These are phyloP conservation scores for Entomobrya multifasciata DNA, from an alignment of 2,888 invertebrate genomes.

Conservation along the genomic window DNA sequence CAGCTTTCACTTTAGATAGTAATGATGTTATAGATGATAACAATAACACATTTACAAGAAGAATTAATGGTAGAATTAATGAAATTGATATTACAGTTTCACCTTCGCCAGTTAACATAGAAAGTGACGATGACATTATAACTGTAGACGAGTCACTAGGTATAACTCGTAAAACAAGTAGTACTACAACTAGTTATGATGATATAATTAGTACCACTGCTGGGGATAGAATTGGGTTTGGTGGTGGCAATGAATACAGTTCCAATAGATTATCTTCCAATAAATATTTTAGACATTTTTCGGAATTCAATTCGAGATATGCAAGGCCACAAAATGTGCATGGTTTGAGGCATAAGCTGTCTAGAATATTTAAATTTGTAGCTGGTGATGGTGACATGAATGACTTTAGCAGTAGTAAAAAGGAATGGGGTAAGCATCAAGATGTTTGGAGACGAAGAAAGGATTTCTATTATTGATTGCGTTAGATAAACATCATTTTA, in stretches of 20 bases:
- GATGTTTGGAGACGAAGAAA: neutral
- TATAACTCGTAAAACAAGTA: neutral
- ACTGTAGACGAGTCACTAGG: too few relatives aligned
- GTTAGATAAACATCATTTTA: too few relatives aligned
- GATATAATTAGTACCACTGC: too few relatives aligned
- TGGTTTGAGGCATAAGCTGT: constrained; percentile 54
- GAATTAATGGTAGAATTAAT: neutral
- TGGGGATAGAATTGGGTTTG: too few relatives aligned
- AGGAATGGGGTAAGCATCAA: constrained; percentile 18
- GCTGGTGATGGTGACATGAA: constrained; percentile 1
- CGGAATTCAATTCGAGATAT: neutral
- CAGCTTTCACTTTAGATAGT: too few relatives aligned
- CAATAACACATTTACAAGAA: neutral
- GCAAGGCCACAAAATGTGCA: neutral
- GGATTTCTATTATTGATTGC: neutral
- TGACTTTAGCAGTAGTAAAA: too few relatives aligned
- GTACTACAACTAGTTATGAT: neutral
- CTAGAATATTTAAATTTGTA: constrained; percentile 54
- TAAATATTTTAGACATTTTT: neutral
- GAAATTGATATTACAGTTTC: neutral
- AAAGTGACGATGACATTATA: constrained; percentile 29
- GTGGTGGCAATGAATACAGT: neutral
- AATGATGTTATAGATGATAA: neutral
- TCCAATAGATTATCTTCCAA: too few relatives aligned
- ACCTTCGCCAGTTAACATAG: too few relatives aligned